Percentiles rank a stretch among this genome's conserved stretches.
Conservation (phyloP, 2,797 vertebrate genomes). For the Sardinella longiceps region DNA sequence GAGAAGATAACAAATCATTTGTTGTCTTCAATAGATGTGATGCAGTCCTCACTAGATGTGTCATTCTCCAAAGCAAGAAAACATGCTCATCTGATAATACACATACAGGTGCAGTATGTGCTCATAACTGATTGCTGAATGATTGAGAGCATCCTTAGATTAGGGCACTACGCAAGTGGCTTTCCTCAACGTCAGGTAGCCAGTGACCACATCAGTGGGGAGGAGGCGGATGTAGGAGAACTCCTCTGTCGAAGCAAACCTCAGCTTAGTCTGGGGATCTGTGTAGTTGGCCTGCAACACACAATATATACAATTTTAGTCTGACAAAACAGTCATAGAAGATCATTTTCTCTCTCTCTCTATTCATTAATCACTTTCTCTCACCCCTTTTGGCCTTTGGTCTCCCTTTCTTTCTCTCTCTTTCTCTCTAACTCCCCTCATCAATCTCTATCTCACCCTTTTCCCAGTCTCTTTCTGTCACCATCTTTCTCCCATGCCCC, state of each 20-base stretch:
- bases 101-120: not conserved
- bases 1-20: not conserved
- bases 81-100: too few relatives aligned
- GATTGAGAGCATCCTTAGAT: slow-evolving; percentile 43
- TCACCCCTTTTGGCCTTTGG: too few relatives aligned
- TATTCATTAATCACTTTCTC: too few relatives aligned
- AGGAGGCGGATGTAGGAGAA: slow-evolving; percentile 95
- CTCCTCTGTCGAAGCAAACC: slow-evolving; percentile 92
- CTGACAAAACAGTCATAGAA: not conserved
- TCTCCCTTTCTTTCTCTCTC: too few relatives aligned
- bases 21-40: not conserved
- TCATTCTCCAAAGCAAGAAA: not conserved
- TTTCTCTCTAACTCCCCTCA: too few relatives aligned
- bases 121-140: not conserved
- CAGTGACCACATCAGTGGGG: slow-evolving; percentile 91
- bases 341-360: too few relatives aligned
- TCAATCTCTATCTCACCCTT: too few relatives aligned
- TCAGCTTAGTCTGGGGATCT: slow-evolving; percentile 95
- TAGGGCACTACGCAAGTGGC: slow-evolving; percentile 92
- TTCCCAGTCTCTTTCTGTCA: too few relatives aligned
- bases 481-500: too few relatives aligned
- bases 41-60: too few relatives aligned
- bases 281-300: slow-evolving; percentile 90
- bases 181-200: slow-evolving; percentile 92
- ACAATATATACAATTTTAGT: not conserved